Base-by-base conservation (phyloP, 2,113 vertebrate genomes). In the Plotosus lineatus region DNA sequence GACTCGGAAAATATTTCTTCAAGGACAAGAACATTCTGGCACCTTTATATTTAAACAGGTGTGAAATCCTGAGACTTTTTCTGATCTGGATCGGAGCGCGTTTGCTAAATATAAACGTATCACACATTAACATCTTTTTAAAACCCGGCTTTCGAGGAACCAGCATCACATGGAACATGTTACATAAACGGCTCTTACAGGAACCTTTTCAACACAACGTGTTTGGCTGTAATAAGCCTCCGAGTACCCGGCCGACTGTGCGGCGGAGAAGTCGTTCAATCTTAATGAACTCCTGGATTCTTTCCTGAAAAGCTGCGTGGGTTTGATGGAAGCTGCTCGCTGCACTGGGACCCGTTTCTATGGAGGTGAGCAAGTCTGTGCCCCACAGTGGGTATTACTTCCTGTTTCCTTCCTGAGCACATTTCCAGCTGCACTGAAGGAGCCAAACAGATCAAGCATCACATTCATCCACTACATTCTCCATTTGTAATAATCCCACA, bases 321-420 rank as follows among this genome's bases (percentile, higher is more conserved):
- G 71, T 5, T 51, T 8, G 19, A 3, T 23, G 48, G 51, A 23
- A 53, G 71, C 71, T 12, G 71, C 11, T 7, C 36, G 46, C 23
- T 3, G 12, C 33, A n/a, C 11, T 28, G 33, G 42, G 40, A 40
- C 50, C 73, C 50, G 26, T 55, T 75, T 40, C 11, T 0, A 12
- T 6, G 9, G 8, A 3, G 73, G 33, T 40, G 73, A 56, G 73
- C 36, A 40, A 11, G 73, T 12, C 33, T 15, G 51, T 9, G 51
- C 36, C 51, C 31, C 36, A 0, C 33, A 15, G 73, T n/a, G 6
- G 51, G 73, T 56, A 56, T 75, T n/a, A 40, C 50, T 51, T 36
- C 33, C 50, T 75, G n/a, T 51, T 33, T 46, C 44, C 44, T 74
- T 75, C 50, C 51, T 75, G 51, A 75, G 51, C 51, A 15, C 26